Evolutionary conservation across 2,888 invertebrate species (phyloP).

Genomic region (Salpingus planirostris): DNA sequence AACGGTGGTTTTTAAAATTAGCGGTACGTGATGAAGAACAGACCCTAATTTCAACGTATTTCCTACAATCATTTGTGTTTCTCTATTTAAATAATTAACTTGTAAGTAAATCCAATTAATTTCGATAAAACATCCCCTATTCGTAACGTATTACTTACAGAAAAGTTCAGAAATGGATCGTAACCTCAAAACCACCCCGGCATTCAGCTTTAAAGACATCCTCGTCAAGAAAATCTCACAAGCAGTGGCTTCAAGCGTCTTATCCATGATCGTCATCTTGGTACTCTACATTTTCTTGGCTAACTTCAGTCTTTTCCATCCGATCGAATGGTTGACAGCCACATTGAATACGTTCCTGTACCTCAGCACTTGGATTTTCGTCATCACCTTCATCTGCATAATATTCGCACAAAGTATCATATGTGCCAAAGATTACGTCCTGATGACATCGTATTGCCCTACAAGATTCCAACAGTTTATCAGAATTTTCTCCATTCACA

Average conservation of each 20-base stretch:
- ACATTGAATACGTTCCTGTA: constrained; percentile 52
- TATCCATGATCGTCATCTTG: constrained; percentile 34
- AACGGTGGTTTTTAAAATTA: too few species aligned
- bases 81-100: too few species aligned
- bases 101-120: too few species aligned
- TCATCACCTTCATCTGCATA: constrained; percentile 53
- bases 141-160: too few species aligned
- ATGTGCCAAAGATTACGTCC: constrained; percentile 60
- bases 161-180: too few species aligned
- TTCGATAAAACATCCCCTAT: too few species aligned
- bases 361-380: constrained; percentile 56
- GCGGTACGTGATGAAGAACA: too few species aligned
- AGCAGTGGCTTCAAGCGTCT: constrained; percentile 35
- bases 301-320: constrained; percentile 56
- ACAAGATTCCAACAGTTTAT: constrained; percentile 60
- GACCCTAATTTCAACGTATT: too few species aligned
- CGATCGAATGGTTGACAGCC: constrained; percentile 54
- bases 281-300: constrained; percentile 41
- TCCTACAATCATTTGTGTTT: too few species aligned
- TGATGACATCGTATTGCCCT: constrained; percentile 50
- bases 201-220: constrained; percentile 50
- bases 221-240: constrained; percentile 49
- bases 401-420: constrained; percentile 64
- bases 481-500: constrained; percentile 53
- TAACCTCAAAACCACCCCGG: too few species aligned